Base-by-base conservation (phyloP, 92 coral and sea anemone genomes). In the Nematostella vectensis region DNA sequence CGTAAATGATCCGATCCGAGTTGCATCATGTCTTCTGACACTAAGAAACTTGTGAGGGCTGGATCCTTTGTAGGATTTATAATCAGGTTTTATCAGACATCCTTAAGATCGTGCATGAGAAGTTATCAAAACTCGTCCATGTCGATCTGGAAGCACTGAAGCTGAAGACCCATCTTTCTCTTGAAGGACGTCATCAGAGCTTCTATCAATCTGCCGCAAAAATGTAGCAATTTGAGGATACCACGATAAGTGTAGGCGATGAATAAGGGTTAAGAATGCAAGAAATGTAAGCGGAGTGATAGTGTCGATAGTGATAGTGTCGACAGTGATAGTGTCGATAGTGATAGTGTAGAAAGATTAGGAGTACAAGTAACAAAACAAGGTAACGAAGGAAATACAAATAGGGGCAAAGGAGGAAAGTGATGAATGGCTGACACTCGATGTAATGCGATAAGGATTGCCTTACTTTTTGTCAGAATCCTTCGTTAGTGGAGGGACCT, bases 71-170 rank as follows among this genome's bases (percentile, higher is more conserved):
- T n/a, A n/a, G n/a, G n/a, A n/a, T n/a, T n/a, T n/a, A n/a, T n/a
- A n/a, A n/a, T n/a, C n/a, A n/a, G n/a, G n/a, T n/a, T n/a, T n/a
- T n/a, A n/a, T n/a, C n/a, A n/a, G n/a, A n/a, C n/a, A n/a, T n/a
- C n/a, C n/a, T n/a, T n/a, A n/a, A n/a, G n/a, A n/a, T n/a, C n/a
- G n/a, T n/a, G n/a, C n/a, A n/a, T n/a, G n/a, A n/a, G n/a, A n/a
- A n/a, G n/a, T n/a, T n/a, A n/a, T n/a, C n/a, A 82, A 3, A 83
- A 29, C 17, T 80, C 88, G 26, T 85, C 84, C 95, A 85, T 85
- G 37, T 85, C 72, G 28, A 85, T 88, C 33, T 82, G 85, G 42
- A 93, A 93, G 48, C 99, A 93, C 59, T 61, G 81, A n/a, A 93
- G 65, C 63, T 93, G 99, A 40, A 93, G 77, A n/a, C 68, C 70